Base-by-base conservation (phyloP, 2,888 invertebrate genomes). In the Agrochola lychnidis region DNA sequence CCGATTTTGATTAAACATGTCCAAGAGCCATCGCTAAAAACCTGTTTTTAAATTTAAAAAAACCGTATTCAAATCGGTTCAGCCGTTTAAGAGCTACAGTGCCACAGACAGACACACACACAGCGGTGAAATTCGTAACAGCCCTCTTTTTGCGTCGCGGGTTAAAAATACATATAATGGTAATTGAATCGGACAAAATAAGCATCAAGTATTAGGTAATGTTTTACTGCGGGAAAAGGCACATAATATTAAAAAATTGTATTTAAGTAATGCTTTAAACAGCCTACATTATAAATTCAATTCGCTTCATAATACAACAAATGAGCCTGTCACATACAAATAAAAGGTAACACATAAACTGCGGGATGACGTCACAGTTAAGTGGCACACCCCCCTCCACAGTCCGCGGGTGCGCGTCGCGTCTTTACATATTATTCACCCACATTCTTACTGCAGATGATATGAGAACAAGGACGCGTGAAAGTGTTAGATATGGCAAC, bases 351-450 rank as follows among this genome's bases (percentile, higher is more conserved):
- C 40, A 53, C 56, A 76, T 76, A 40, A 48, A 57, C 45, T n/a
- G 53, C 51, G 36, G 30, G n/a, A 40, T 73, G 68, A 63, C 63
- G 67, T 64, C 56, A 68, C 67, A 16, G 56, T 78, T 66, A 79
- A 73, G 30, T 70, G 42, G 14, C 53, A 16, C 53, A 12, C 4
- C 2, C 22, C 1, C 22, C 25, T 36, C 36, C 25, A 9, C 16
- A 16, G 12, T 5, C 22, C 7, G 10, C n/a, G 16, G 42, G n/a
- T n/a, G n/a, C 3, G 42, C 5, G 6, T 45, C 64, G 25, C 42
- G 42, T 45, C 42, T 80, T 67, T 73, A 62, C 61, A 73, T 63
- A 78, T 4, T 36, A 36, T 68, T 70, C 59, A 66, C n/a, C 68
- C 64, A 62, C n/a, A 70, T 77, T 57, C 70, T 64, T 51, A 48